Conservation (phyloP, 1,140 invertebrate species). For the Zaprionus capensis region DNA sequence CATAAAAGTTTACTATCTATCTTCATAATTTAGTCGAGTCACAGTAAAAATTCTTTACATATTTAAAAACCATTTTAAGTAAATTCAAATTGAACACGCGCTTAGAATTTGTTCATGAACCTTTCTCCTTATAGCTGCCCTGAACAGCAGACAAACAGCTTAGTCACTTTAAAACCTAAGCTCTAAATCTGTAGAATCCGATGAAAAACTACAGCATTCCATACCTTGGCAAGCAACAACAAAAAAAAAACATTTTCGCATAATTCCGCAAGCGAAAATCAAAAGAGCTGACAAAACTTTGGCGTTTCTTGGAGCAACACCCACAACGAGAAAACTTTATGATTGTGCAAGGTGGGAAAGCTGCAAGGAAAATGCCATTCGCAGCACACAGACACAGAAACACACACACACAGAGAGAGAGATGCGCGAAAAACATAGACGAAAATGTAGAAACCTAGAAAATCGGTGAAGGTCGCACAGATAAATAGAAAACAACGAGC, state of each 20-base stretch:
- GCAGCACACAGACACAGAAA: constrained; percentile 5
- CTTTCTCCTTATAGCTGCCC: background rate
- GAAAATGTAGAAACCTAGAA: constrained; percentile 15
- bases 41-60: no score
- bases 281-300: constrained; percentile 21
- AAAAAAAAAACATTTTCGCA: constrained; percentile 12
- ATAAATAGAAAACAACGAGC: constrained; percentile 46
- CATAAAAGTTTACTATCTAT: no score
- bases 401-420: background rate
- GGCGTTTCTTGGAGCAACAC: constrained; percentile 27
- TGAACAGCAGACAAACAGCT: background rate
- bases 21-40: no score
- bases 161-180: background rate
- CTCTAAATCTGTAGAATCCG: background rate
- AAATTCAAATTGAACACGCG: no score
- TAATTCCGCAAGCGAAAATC: constrained; percentile 22
- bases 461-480: constrained; percentile 50
- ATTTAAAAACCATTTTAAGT: no score
- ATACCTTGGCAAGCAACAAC: background rate
- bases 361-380: constrained; percentile 15
- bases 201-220: background rate
- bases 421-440: constrained; percentile 1
- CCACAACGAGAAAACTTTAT: constrained; percentile 19
- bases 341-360: constrained; percentile 9
- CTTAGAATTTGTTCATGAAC: no score